Base-by-base conservation (phyloP, 2,888 invertebrate genomes). In the Oscheius sp. region DNA sequence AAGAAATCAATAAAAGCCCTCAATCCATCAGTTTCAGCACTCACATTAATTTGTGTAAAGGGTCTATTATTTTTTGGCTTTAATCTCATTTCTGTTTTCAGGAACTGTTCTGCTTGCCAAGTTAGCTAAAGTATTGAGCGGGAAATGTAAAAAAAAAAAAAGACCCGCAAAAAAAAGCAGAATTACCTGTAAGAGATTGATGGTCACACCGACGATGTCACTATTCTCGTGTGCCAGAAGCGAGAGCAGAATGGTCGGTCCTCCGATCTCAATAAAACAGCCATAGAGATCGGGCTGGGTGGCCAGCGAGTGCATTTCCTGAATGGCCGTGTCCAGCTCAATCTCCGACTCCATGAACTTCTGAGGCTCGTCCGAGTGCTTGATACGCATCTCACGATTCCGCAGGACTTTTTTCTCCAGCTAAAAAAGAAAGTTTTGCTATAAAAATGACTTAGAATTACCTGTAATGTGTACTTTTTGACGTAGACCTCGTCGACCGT, bases 381-480 rank as follows among this genome's bases (percentile, higher is more conserved):
- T 99, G 13, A 99, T 97, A 80, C 99, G 92, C 94, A 97, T 95
- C 91, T 99, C 98, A 89, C 97, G 94, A 90, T 99, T 99, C 89
- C 93, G 94, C 9, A 96, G 91, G 65, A 94, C 94, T 88, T 95
- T 93, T 90, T 99, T 98, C 89, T 99, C 99, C 21, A 88, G 72
- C 82, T 87, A 76, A 76, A 82, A 58, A 33, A 48, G 29, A 1
- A 35, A 29, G 13, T 21, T n/a, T 47, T 37, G 37, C 9, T 21
- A 21, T 21, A 21, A 35, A 70, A 70, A 35, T 35, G 21, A 2
- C 13, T 10, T 9, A 21, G 33, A 32, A 48, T 13, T 33, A 84
- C 84, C 78, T 83, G 83, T 2, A 74, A 57, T 10, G 77, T 77
- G n/a, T 86, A 68, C 63, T 85, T 82, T 73, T 82, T 86, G 33